Base-by-base conservation (phyloP, 1,140 invertebrate genomes). In the Mercenaria mercenaria region DNA sequence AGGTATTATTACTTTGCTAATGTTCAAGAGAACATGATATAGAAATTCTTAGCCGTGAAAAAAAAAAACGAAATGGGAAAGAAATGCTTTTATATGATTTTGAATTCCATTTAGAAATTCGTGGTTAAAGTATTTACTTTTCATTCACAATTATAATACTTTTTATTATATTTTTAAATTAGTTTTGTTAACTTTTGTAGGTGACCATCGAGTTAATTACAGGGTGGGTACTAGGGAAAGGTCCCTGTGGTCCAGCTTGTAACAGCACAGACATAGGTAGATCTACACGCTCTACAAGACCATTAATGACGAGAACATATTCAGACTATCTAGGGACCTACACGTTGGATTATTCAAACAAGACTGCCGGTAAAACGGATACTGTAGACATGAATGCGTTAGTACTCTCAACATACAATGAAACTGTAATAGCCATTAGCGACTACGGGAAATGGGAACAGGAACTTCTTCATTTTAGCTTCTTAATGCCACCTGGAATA, bases 201-300 rank as follows among this genome's bases (percentile, higher is more conserved):
- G 64, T 74, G 20, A 69, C 11, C 3, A 41, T 85, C 15, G 61
- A 67, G 2, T 47, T 85, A 2, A 52, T 85, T 23, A 85, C 82
- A 8, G 82, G 82, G 1, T 85, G 82, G 82, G 64, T 85, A 37
- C 67, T 85, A 23, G 82, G 82, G 0, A 85, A 34, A 85, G 82
- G 82, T n/a, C 82, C 82, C 0, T 85, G 82, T 39, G 59, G 82
- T 3, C 2, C 41, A 37, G 29, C 10, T 4, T 85, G 82, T 26
- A 85, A 10, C 29, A 56, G 67, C 37, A 18, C 26, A 6, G 82
- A 85, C 47, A 23, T 85, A 11, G 82, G 82, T n/a, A 85, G 67
- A 43, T 72, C 64, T 0, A 85, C 82, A 29, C 23, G 37, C 11
- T 6, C 39, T 1, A 83, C 61, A 26, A 67, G 81, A 83, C 10